These are phyloP conservation scores for Oppia nitens DNA, from an alignment of 1,140 invertebrate genomes.

Conservation along the genomic window DNA sequence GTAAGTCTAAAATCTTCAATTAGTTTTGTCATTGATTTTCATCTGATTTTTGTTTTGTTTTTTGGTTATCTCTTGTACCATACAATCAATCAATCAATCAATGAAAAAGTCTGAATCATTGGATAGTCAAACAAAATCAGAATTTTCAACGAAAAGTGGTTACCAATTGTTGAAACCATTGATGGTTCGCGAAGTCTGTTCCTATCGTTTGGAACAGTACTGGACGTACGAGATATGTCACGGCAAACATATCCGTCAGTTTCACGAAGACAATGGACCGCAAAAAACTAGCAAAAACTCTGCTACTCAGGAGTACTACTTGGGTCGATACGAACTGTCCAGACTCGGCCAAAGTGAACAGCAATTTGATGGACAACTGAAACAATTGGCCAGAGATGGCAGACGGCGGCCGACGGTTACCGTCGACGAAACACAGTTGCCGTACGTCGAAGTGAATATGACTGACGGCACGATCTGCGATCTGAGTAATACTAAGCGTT, in stretches of 20 bases:
- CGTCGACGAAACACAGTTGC: slow-evolving; percentile 66
- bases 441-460: slow-evolving; percentile 38
- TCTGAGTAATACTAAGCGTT: slow-evolving; percentile 59
- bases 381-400: not conserved
- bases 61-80: not conserved
- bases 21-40: not conserved
- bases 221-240: slow-evolving; percentile 97
- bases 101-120: not conserved
- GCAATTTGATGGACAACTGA: slow-evolving; percentile 6
- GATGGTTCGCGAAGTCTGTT: slow-evolving; percentile 53
- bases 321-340: slow-evolving; percentile 50
- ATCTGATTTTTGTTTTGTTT: not conserved
- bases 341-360: slow-evolving; percentile 25
- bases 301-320: slow-evolving; percentile 46
- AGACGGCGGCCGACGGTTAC: slow-evolving; percentile 40
- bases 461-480: slow-evolving; percentile 68
- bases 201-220: slow-evolving; percentile 75
- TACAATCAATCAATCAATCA: not conserved
- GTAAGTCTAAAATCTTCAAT: slow-evolving; percentile 26
- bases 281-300: slow-evolving; percentile 43
- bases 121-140: slow-evolving; percentile 22
- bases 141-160: slow-evolving; percentile 52
- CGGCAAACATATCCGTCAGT: slow-evolving; percentile 71
- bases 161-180: slow-evolving; percentile 54
- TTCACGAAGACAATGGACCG: slow-evolving; percentile 62